phyloP scores from a whole-genome alignment of 2,888 invertebrate genomes.

The Nomada ruficornis region DNA sequence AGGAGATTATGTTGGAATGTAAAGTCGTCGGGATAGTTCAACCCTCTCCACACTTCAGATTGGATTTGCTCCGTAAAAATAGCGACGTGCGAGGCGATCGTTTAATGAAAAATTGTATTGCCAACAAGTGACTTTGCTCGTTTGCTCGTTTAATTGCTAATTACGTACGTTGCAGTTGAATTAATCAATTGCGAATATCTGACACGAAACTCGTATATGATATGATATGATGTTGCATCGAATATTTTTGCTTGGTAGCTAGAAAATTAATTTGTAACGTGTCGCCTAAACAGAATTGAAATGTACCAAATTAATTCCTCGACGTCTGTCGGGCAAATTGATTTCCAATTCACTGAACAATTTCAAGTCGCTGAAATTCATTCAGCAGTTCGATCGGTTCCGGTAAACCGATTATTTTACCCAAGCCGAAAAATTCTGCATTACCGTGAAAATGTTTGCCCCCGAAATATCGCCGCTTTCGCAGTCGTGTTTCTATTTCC shows the following conservation, averaged over 20 bases:
- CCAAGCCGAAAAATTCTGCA: conserved; percentile 8
- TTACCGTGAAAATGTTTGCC: conserved; percentile 40
- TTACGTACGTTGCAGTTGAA: too few species aligned
- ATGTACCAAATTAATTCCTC: too few species aligned
- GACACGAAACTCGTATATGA: too few species aligned
- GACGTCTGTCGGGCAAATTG: neutral
- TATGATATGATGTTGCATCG: too few species aligned
- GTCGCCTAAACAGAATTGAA: neutral
- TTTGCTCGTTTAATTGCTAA: too few species aligned
- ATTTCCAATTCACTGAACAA: neutral
- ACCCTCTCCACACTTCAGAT: conserved; percentile 1
- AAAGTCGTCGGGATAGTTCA: conserved; percentile 31
- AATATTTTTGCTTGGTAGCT: too few species aligned
- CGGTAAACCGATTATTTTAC: conserved; percentile 31
- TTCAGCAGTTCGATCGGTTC: conserved; percentile 1
- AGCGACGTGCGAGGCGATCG: neutral
- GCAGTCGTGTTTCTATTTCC: conserved; percentile 40
- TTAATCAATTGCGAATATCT: too few species aligned
- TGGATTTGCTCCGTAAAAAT: conserved; percentile 6
- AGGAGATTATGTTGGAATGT: conserved; percentile 53
- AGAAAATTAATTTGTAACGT: neutral
- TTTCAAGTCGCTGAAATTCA: neutral
- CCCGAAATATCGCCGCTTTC: conserved; percentile 48
- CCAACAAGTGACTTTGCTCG: too few species aligned
- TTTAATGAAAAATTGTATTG: neutral